Base-by-base conservation (phyloP, 2,797 vertebrate species). In the Phrynocephalus guinanensis region DNA sequence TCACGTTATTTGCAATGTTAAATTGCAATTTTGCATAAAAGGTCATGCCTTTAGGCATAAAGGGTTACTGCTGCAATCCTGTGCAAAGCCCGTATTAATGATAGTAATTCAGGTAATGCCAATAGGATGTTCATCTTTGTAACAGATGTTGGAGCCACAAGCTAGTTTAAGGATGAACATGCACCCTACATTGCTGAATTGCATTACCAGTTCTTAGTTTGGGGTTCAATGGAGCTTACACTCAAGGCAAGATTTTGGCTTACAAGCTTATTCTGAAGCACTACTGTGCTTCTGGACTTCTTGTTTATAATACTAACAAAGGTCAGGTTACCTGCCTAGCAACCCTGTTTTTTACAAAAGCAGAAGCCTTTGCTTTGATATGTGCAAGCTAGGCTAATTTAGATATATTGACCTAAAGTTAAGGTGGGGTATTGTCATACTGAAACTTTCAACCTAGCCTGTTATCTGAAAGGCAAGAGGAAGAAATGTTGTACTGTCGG, bases 291-390 rank as follows among this genome's bases (percentile, higher is more conserved):
- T 4, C 24, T n/a, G 48, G 73, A 60, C 16, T 78, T 22, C 73
- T 78, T 79, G 75, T 83, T 83, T 83, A 44, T 71, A 76, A 24
- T 78, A 6, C 75, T 56, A 48, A 60, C 50, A 11, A 77, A 60
- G 73, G 18, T 48, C 81, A 63, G 66, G 63, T 78, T 71, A 79
- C 72, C 63, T 87, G 66, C 30, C 66, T 60, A 71, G 75, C 67
- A 70, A n/a, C 75, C 8, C 22, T 33, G 26, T 84, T 83, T 83
- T 80, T 22, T 11, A 30, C 50, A 84, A 67, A 44, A 84, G 30
- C 72, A 66, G 26, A 84, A 73, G 16, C 38, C 26, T 67, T 85
- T 83, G 66, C 68, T 83, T 48, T 48, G 13, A 9, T 75, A 38
- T 75, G 22, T 67, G 20, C 44, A 16, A 1, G 66, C 3, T 70